phyloP scores from a whole-genome alignment of 2,113 vertebrate genomes.

The Corythaixoides concolor region DNA sequence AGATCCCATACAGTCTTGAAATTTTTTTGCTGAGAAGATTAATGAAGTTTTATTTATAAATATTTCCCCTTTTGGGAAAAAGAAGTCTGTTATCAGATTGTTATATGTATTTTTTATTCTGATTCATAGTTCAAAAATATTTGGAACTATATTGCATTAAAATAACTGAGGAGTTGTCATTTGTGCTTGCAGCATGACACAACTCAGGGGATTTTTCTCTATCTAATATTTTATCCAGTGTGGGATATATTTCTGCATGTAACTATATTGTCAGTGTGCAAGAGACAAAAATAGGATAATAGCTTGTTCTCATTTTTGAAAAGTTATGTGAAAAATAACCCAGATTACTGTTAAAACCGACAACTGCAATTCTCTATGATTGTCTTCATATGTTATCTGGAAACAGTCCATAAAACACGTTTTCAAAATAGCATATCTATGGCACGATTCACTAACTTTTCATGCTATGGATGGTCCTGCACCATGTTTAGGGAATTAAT shows the following conservation, averaged over 20 bases:
- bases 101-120: neutral
- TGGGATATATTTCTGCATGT: neutral
- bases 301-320: neutral
- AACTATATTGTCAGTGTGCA: neutral
- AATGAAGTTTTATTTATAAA: neutral
- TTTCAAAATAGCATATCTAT: neutral
- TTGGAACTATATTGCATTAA: neutral
- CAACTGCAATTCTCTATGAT: neutral
- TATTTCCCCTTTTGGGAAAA: neutral
- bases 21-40: neutral
- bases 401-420: neutral
- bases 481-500: neutral
- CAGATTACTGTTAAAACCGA: neutral
- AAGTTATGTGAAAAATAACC: neutral
- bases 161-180: neutral
- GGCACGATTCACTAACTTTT: neutral
- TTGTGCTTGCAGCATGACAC: neutral
- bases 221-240: neutral
- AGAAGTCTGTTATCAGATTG: neutral
- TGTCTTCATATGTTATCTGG: neutral
- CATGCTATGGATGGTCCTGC: neutral
- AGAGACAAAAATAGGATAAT: neutral
- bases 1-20: neutral
- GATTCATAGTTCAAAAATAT: neutral
- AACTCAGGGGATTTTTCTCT: neutral